Evolutionary conservation across 2,797 vertebrate species (phyloP).

Genomic region (Syndactyla subalaris): DNA sequence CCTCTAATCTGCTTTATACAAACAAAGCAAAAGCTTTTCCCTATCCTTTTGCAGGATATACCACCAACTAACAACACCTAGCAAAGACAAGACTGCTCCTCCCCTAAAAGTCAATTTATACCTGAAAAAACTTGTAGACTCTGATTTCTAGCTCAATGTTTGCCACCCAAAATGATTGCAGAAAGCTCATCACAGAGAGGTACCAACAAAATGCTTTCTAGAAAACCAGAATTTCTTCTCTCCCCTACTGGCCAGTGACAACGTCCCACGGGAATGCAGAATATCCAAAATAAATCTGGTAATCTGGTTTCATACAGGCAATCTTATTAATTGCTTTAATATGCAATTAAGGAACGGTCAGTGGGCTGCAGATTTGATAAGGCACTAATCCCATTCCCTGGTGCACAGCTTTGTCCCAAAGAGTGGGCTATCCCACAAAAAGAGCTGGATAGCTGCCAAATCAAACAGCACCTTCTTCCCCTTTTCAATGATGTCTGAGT

Average conservation of each 20-base stretch:
- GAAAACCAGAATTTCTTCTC: neutral
- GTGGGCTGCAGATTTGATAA: slow-evolving; percentile 44
- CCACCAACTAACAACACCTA: neutral
- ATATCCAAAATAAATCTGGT: slow-evolving; percentile 18
- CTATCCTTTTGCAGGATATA: neutral
- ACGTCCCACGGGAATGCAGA: neutral
- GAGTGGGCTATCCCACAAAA: slow-evolving; percentile 3
- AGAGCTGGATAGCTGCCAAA: slow-evolving; percentile 49
- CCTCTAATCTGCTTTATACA: neutral
- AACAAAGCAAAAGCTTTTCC: neutral
- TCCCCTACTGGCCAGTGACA: neutral
- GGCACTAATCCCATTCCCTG: slow-evolving; percentile 43
- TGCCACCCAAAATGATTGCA: neutral
- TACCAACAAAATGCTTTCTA: neutral
- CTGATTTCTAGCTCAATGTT: neutral
- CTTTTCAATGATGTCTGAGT: slow-evolving; percentile 49
- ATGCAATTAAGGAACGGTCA: slow-evolving; percentile 39
- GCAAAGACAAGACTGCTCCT: neutral
- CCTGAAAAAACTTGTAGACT: neutral
- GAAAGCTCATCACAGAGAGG: neutral
- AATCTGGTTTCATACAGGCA: slow-evolving; percentile 25
- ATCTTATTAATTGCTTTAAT: slow-evolving; percentile 66
- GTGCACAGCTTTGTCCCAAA: slow-evolving; percentile 32
- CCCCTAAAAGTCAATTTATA: neutral
- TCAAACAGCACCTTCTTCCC: slow-evolving; percentile 58